Percentiles rank a stretch among this genome's conserved stretches.
phyloP scores from a whole-genome alignment of 1,140 invertebrate species.

The Eupeodes corollae region DNA sequence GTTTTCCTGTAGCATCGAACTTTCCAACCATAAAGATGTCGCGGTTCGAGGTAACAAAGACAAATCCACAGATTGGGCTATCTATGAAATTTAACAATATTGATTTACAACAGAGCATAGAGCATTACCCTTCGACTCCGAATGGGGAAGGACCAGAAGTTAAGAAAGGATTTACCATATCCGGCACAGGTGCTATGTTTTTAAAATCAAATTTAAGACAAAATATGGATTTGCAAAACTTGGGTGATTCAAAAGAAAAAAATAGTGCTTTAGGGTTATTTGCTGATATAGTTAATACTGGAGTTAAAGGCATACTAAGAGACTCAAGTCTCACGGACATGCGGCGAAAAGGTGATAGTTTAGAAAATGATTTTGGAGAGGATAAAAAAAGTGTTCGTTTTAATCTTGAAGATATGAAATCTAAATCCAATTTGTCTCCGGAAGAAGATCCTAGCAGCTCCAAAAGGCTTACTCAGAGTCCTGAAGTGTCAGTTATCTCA shows the following conservation, averaged over 20 bases:
- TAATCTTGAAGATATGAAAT: conserved; percentile 41
- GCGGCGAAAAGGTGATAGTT: conserved; percentile 20
- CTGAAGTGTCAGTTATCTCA: conserved; percentile 14
- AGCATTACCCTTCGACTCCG: background rate
- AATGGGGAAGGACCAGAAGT: background rate
- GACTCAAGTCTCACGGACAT: conserved; percentile 49
- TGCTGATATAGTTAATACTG: conserved; percentile 9
- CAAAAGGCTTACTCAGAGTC: conserved; percentile 10
- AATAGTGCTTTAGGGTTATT: background rate
- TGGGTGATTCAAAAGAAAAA: background rate
- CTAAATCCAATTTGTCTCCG: conserved; percentile 9
- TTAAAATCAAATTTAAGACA: conserved; percentile 51
- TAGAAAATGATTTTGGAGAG: conserved; percentile 10
- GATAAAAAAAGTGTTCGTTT: conserved; percentile 56
- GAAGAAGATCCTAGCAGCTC: conserved; percentile 13
- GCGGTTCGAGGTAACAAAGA: conserved; percentile 23
- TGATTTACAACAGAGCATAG: background rate
- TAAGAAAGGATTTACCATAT: conserved; percentile 18
- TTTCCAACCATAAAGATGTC: conserved; percentile 23
- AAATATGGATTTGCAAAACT: background rate
- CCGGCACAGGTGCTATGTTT: conserved; percentile 50
- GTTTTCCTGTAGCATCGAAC: conserved; percentile 12
- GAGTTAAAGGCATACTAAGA: conserved; percentile 54
- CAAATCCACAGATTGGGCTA: conserved; percentile 20
- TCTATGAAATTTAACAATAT: conserved; percentile 12